Percentiles rank a stretch among this genome's conserved stretches.
These are phyloP conservation scores for Agapostemon virescens DNA, from an alignment of 2,888 invertebrate genomes.

Conservation along the genomic window DNA sequence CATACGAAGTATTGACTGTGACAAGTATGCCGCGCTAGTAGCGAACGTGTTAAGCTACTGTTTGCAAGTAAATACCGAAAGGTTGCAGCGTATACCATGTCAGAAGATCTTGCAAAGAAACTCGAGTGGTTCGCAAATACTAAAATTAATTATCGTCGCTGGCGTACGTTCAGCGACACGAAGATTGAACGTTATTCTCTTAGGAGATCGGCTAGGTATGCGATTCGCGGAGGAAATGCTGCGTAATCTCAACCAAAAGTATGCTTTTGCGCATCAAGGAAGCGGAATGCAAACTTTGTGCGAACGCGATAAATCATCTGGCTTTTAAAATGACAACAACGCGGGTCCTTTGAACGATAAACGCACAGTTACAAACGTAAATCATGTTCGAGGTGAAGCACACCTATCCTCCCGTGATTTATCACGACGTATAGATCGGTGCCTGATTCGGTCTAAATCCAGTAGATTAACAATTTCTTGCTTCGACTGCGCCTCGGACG, in stretches of 20 bases:
- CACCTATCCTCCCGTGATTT: conserved; percentile 14
- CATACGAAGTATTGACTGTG: neutral
- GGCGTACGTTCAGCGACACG: neutral
- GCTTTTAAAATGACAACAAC: conserved; percentile 30
- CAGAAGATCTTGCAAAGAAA: neutral
- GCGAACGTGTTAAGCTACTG: neutral
- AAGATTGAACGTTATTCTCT: conserved; percentile 3
- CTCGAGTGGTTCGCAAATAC: neutral
- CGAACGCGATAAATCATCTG: conserved; percentile 24
- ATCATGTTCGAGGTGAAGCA: conserved; percentile 21
- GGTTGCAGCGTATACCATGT: neutral
- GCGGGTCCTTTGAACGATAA: conserved; percentile 23
- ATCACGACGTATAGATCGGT: conserved; percentile 21
- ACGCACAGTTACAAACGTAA: conserved; percentile 29
- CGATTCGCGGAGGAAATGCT: conserved; percentile 4
- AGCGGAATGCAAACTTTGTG: conserved; percentile 20
- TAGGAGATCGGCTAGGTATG: neutral
- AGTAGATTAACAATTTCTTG: neutral
- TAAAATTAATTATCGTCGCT: conserved; percentile 13
- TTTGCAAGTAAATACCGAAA: neutral
- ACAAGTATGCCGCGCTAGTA: neutral
- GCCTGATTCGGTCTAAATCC: conserved; percentile 2
- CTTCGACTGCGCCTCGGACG: neutral
- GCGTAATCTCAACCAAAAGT: neutral
- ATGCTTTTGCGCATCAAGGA: neutral